Evolutionary conservation across 2,797 vertebrate genomes (phyloP), one percentile per base, ranked within the genome.

Genomic region (Percopsis omiscomaycus): DNA sequence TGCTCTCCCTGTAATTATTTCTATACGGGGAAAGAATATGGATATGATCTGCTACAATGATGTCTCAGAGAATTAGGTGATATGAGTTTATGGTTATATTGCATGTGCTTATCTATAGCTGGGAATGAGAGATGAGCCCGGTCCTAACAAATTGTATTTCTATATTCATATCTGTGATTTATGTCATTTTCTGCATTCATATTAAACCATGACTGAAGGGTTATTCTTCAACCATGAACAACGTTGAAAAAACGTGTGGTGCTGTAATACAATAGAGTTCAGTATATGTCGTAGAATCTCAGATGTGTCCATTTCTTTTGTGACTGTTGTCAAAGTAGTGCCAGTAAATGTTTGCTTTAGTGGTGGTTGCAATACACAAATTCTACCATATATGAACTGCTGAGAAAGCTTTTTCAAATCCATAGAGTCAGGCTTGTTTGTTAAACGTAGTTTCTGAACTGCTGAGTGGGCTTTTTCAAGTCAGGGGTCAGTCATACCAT

Each of bases 341-440:
- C 37, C 22, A 11, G n/a, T 12, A 15, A 3, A 51, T 30, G 46
- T 1, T 44, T 59, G 54, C 13, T 60, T 14, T 12, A 32, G 54
- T 4, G 45, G 55, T 28, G n/a, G 42, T 22, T 55, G 8, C 22
- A 15, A 59, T 29, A 16, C 30, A 22, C 60, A 12, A 53, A 63
- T 9, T 11, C 3, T 89, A 80, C 81, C 79, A 75, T 89, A 92
- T 93, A 83, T 86, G 89, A 91, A 74, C 91, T 85, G 59, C 49
- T 66, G 49, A 75, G 46, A 42, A 4, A 13, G 15, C 55, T 51
- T 37, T 58, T 67, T 76, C 3, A 70, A 47, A 13, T 55, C 48
- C 14, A 9, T 48, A 48, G 9, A 10, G 37, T 57, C 55, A 12
- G 37, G 47, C 47, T 15, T 48, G 47, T 48, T 48, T 48, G n/a